phyloP scores from a whole-genome alignment of 2,113 vertebrate species.

The Centropus bengalensis region DNA sequence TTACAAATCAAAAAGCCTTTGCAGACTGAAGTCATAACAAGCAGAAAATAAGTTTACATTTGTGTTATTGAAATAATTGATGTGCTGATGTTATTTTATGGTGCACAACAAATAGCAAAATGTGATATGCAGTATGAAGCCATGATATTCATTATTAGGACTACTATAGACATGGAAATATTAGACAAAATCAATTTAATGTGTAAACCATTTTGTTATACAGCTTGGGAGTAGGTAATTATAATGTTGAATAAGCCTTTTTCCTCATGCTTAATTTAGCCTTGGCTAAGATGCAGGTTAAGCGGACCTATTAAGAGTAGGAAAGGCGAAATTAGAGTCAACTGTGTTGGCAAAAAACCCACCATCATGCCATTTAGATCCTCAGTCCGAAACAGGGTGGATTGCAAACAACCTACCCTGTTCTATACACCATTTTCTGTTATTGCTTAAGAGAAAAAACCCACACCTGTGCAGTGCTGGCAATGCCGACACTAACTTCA shows the following conservation, averaged over 20 bases:
- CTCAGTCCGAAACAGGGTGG: background rate
- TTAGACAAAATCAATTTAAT: constrained; percentile 55
- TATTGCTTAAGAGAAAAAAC: background rate
- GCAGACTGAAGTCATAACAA: constrained; percentile 44
- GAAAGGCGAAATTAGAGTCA: constrained; percentile 40
- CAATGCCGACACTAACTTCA: background rate
- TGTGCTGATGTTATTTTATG: constrained; percentile 48
- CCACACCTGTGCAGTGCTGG: background rate
- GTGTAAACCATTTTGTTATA: constrained; percentile 57
- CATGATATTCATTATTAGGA: constrained; percentile 48
- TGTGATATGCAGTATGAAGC: constrained; percentile 50
- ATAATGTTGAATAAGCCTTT: constrained; percentile 63
- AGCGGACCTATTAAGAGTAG: background rate
- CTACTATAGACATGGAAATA: constrained; percentile 46
- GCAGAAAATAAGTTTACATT: constrained; percentile 59
- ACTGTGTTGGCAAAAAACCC: constrained; percentile 1
- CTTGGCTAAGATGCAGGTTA: constrained; percentile 19
- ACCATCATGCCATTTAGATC: constrained; percentile 13
- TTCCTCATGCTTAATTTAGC: constrained; percentile 44
- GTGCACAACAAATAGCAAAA: constrained; percentile 36
- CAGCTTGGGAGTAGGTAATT: constrained; percentile 57
- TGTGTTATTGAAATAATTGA: constrained; percentile 67
- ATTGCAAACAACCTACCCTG: background rate
- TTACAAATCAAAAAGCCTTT: constrained; percentile 60
- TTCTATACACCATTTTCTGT: background rate